Base-by-base conservation (phyloP, 1,140 invertebrate genomes). In the Brachionus koreanus region DNA sequence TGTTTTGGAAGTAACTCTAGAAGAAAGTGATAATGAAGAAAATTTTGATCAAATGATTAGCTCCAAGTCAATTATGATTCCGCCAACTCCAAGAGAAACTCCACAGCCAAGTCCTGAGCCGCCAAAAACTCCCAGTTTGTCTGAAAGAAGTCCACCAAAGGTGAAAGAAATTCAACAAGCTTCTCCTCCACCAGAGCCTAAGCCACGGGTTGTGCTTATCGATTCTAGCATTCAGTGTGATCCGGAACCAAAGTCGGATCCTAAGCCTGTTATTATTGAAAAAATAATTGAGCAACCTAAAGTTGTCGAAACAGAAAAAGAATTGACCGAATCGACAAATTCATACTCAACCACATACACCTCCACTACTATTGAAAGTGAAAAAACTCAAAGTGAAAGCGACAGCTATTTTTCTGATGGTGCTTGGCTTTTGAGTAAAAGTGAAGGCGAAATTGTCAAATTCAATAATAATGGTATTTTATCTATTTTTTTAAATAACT, bases 391-490 rank as follows among this genome's bases (percentile, higher is more conserved):
- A 25, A 61, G 49, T 23, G 76, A 79, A 43, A 42, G 37, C 33
- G 49, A 61, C 12, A 61, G 46, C 23, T 79, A 79, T 79, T 79
- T 79, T 79, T 79, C 76, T 16, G 76, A 79, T 12, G 76, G 76
- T 23, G 76, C 49, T 65, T 79, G 76, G 76, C 37, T 79, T 61
- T 37, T 79, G 52, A 65, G 61, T 19, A 79, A 79, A 43, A 79
- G 76, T 16, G 76, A 79, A 79, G 76, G 76, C 12, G 76, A 79
- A 79, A 79, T 79, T 39, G 33, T 79, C 7, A 25, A 23, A 25
- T 25, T 39, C 16, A 79, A 79, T 35, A 49, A 79, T 5, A 65
- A 37, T 43, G 39, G 49, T 57, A n/a, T n/a, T n/a, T n/a, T n/a
- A n/a, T n/a, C n/a, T n/a, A n/a, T n/a, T n/a, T n/a, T n/a, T n/a